Percentiles rank a stretch among this genome's conserved stretches.
These are phyloP conservation scores for Drosophila leonis DNA, from an alignment of 2,888 invertebrate genomes.

Conservation along the genomic window DNA sequence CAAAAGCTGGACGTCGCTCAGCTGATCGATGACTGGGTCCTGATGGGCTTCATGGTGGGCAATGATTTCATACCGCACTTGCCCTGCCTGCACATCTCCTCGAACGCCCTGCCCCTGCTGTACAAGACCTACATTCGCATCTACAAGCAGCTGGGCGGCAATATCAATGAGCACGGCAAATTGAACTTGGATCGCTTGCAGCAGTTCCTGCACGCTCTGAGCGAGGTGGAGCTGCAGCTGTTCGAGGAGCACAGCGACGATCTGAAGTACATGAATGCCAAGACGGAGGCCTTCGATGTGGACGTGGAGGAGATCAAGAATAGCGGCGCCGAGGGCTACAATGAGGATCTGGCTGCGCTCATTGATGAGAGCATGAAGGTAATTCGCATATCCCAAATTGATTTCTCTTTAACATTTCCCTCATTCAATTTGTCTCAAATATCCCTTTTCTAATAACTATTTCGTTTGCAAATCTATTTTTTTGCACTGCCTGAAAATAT, in stretches of 20 bases:
- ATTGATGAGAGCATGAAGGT: conserved; percentile 82
- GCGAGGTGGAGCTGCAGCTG: conserved; percentile 90
- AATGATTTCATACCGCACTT: conserved; percentile 99
- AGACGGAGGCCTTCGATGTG: conserved; percentile 86
- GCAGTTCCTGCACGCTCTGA: conserved; percentile 91
- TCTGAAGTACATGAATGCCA: conserved; percentile 92
- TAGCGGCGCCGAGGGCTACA: conserved; percentile 45
- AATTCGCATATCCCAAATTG: background rate
- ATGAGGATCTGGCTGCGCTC: conserved; percentile 78
- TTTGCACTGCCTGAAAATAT: background rate
- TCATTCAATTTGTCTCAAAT: background rate
- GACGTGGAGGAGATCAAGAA: conserved; percentile 73
- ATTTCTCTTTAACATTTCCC: background rate
- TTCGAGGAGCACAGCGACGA: conserved; percentile 93
- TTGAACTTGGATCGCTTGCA: conserved; percentile 94
- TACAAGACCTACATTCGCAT: conserved; percentile 95
- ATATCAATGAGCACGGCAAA: conserved; percentile 95
- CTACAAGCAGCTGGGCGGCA: conserved; percentile 95
- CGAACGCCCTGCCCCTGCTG: conserved; percentile 94
- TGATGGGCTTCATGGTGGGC: conserved; percentile 98
- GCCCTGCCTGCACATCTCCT: conserved; percentile 96
- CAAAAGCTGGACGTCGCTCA: conserved; percentile 94
- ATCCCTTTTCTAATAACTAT: too few species aligned
- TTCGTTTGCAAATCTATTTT: background rate
- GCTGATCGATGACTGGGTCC: conserved; percentile 98